Percentiles rank a stretch among this genome's conserved stretches.
Conservation (phyloP, 1,140 invertebrate species). For the Latrodectus geometricus region DNA sequence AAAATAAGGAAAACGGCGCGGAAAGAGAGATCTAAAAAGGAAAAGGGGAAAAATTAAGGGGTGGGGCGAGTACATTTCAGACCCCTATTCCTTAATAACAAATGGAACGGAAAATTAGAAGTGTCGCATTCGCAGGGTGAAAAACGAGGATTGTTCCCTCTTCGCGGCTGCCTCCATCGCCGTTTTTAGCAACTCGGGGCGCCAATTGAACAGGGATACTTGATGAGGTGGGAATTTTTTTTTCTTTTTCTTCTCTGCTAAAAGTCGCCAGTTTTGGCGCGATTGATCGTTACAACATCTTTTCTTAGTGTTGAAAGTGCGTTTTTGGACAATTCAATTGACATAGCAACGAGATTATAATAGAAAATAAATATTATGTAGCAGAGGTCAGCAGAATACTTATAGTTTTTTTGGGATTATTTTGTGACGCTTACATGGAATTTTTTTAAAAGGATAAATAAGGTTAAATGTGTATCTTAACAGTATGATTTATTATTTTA, state of each 20-base stretch:
- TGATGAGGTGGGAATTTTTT: neutral
- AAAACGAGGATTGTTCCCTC: constrained; percentile 58
- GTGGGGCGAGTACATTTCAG: neutral
- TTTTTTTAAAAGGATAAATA: no score
- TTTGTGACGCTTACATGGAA: no score
- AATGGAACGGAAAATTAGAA: constrained; percentile 62
- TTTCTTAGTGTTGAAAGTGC: neutral
- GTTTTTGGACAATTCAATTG: no score
- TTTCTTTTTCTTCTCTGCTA: neutral
- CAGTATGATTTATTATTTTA: no score
- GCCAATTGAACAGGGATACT: constrained; percentile 49
- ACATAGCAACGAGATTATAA: no score
- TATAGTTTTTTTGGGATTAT: no score
- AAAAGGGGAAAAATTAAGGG: constrained; percentile 9
- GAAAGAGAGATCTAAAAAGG: neutral
- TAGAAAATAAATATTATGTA: no score
- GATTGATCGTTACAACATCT: constrained; percentile 1
- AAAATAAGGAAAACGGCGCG: neutral
- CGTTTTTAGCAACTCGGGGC: constrained; percentile 39
- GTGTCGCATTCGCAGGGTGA: constrained; percentile 57
- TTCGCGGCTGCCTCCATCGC: neutral
- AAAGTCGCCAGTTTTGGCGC: constrained; percentile 48
- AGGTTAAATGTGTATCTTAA: no score
- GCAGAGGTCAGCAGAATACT: no score
- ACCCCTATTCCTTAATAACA: constrained; percentile 46